Base-by-base conservation (phyloP, 1,140 invertebrate species). In the Zaprionus lachaisei region DNA sequence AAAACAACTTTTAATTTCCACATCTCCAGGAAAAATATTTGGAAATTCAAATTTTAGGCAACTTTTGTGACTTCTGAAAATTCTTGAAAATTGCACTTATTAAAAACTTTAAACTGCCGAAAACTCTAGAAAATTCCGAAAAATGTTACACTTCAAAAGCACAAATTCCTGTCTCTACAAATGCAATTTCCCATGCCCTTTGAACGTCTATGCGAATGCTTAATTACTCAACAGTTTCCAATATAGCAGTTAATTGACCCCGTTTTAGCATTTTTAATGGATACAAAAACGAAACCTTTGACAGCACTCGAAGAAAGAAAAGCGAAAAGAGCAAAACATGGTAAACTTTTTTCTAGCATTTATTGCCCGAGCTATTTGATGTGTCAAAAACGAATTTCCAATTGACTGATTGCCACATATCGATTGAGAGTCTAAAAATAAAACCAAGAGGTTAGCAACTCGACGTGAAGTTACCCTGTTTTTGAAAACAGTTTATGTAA, bases 381-480 rank as follows among this genome's bases (percentile, higher is more conserved):
- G 55, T 67, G 64, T 67, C 64, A 67, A 34, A 67, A 67, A 58
- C 38, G 64, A 31, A 56, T 67, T 44, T 26, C 15, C 38, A 67
- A 47, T 58, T 67, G 64, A 67, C 58, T 67, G 64, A 67, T 67
- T 67, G 55, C 38, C 55, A 57, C 24, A 44, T 67, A 67, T 67
- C 38, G 64, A 67, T 67, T 67, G 38, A 67, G 17, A 17, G 55
- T 47, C 34, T 24, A 26, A 17, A 62, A 58, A 67, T 47, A 58
- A 2, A 47, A 28, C 47, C 24, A 41, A n/a, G 12, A 5, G 12
- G 11, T 5, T 38, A 12, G n/a, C 20, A 51, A 11, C 47, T 24
- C 47, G 1, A 51, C 5, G 20, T 11, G 47, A 1, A 51, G 20
- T 0, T 24, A 51, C 20, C 20, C 47, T 1, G 20, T 15, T n/a